These are phyloP conservation scores for Parnassius smintheus DNA, from an alignment of 2,888 invertebrate genomes.

Conservation along the genomic window DNA sequence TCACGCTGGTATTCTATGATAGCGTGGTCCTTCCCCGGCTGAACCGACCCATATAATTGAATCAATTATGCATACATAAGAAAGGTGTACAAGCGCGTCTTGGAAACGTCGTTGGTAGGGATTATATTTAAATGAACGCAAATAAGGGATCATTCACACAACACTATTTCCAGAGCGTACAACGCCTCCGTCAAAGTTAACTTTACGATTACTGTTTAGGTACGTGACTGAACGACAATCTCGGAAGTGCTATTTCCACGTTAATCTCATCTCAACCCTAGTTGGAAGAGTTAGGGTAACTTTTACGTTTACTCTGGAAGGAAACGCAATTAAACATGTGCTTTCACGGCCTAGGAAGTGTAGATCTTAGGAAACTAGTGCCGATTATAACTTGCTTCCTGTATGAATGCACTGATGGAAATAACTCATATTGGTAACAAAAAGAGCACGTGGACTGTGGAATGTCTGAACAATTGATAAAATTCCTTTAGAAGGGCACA, in stretches of 20 bases:
- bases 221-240: slow-evolving; percentile 8
- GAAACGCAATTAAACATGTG: slow-evolving; percentile 5
- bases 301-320: background rate
- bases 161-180: slow-evolving; percentile 7
- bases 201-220: slow-evolving; percentile 18
- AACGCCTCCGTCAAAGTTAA: slow-evolving; percentile 13
- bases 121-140: slow-evolving; percentile 5
- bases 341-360: slow-evolving; percentile 21
- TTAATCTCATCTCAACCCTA: slow-evolving; percentile 10
- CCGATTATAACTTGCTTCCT: slow-evolving; percentile 11
- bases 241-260: background rate
- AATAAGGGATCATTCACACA: slow-evolving; percentile 21
- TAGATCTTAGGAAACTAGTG: slow-evolving; percentile 20
- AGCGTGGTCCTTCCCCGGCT: no score
- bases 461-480: no score
- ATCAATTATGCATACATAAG: no score
- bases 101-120: slow-evolving; percentile 1
- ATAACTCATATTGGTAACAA: background rate
- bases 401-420: background rate
- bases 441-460: no score
- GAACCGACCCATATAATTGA: no score
- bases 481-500: no score
- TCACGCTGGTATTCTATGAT: no score
- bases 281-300: background rate
- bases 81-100: background rate